These are phyloP conservation scores for Pollenia labialis DNA, from an alignment of 2,888 invertebrate genomes.

Conservation along the genomic window DNA sequence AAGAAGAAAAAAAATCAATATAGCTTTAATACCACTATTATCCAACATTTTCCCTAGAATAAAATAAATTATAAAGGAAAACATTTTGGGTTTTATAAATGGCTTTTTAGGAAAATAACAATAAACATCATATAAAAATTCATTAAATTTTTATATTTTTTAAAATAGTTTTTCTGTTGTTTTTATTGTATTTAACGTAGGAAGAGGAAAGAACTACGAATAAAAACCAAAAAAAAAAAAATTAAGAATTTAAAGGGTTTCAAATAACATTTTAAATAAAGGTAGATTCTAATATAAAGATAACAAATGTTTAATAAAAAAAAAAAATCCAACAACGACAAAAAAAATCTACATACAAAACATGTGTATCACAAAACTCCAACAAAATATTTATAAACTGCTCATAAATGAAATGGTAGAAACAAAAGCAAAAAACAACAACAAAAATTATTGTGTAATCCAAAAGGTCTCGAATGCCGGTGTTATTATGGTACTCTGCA, in stretches of 20 bases:
- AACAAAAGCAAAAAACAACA: neutral
- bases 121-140: constrained; percentile 46
- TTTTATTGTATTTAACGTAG: constrained; percentile 7
- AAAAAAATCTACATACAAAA: constrained; percentile 42
- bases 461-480: constrained; percentile 44
- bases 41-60: constrained; percentile 38
- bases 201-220: constrained; percentile 11
- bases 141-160: constrained; percentile 30
- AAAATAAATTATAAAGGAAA: constrained; percentile 51
- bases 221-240: neutral
- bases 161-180: neutral
- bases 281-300: constrained; percentile 62
- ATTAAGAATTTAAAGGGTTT: constrained; percentile 56
- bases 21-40: constrained; percentile 1
- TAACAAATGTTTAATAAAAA: constrained; percentile 51
- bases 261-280: constrained; percentile 37
- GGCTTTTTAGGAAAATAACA: constrained; percentile 25
- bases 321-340: constrained; percentile 13
- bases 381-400: constrained; percentile 48
- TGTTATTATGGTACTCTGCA: constrained; percentile 35
- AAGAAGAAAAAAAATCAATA: neutral
- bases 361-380: constrained; percentile 50
- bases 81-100: constrained; percentile 61
- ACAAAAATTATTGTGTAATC: constrained; percentile 13
- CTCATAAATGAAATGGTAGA: constrained; percentile 20